A percentile compares a stretch with the other conserved stretches of the same genome.
Evolutionary conservation across 2,888 invertebrate species (phyloP).

Genomic region (Dasypogon diadema): DNA sequence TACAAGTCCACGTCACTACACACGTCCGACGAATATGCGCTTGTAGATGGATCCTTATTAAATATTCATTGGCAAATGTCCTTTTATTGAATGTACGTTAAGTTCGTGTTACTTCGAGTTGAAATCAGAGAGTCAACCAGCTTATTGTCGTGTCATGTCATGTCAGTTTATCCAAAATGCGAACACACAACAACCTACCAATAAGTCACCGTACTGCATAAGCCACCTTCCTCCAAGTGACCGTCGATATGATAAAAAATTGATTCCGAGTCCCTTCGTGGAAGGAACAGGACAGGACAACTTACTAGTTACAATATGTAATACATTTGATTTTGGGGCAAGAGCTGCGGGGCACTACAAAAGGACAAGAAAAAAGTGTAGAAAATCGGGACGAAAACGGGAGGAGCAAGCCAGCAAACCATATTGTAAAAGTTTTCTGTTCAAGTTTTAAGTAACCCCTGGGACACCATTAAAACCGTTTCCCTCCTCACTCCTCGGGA

Average conservation of each 20-base stretch:
- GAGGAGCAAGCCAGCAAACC: slow-evolving; percentile 1
- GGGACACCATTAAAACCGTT: slow-evolving; percentile 47
- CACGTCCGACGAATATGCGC: neutral
- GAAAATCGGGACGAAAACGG: neutral
- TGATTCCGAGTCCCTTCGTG: slow-evolving; percentile 34
- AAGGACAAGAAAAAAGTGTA: neutral
- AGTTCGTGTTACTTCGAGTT: slow-evolving; percentile 54
- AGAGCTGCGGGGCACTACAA: neutral
- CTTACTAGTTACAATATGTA: slow-evolving; percentile 40
- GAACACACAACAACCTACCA: slow-evolving; percentile 41
- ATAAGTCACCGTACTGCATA: slow-evolving; percentile 13
- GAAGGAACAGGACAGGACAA: slow-evolving; percentile 37
- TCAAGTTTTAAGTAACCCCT: slow-evolving; percentile 44
- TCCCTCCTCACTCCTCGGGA: neutral
- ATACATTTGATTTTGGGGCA: slow-evolving; percentile 24
- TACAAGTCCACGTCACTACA: neutral
- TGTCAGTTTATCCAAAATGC: slow-evolving; percentile 56
- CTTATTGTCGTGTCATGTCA: slow-evolving; percentile 60
- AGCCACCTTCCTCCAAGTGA: slow-evolving; percentile 24
- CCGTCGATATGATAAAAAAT: slow-evolving; percentile 46
- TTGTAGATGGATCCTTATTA: slow-evolving; percentile 50
- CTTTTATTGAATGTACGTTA: slow-evolving; percentile 56
- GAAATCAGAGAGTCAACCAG: slow-evolving; percentile 54
- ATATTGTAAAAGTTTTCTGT: slow-evolving; percentile 24
- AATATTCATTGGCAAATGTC: slow-evolving; percentile 56